These are phyloP conservation scores for Falco rusticolus DNA, from an alignment of 2,797 vertebrate species.

Conservation along the genomic window DNA sequence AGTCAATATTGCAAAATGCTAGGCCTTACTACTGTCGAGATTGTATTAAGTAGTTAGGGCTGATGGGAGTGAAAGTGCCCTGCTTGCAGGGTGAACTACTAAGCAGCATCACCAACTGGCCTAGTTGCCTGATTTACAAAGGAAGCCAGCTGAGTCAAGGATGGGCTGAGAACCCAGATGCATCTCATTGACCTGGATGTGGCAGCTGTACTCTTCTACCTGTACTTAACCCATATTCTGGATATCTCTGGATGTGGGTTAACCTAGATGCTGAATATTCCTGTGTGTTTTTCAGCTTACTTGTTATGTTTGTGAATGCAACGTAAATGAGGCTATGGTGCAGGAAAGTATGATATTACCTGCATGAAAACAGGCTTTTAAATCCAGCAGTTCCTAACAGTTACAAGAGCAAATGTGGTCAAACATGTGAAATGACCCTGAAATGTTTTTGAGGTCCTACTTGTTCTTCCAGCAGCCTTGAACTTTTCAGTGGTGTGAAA, in stretches of 20 bases:
- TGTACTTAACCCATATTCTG: conserved; percentile 45
- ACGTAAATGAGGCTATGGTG: neutral
- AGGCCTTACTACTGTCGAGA: neutral
- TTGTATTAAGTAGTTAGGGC: neutral
- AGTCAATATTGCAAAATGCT: neutral
- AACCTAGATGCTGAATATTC: neutral
- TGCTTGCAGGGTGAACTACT: neutral
- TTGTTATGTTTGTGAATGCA: neutral
- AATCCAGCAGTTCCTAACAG: neutral
- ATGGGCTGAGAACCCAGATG: conserved; percentile 52
- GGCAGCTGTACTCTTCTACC: conserved; percentile 33
- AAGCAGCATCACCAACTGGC: conserved; percentile 13
- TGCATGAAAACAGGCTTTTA: neutral
- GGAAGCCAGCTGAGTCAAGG: conserved; percentile 17
- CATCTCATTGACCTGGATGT: conserved; percentile 72
- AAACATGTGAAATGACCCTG: neutral
- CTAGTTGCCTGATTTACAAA: conserved; percentile 18
- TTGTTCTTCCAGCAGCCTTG: neutral
- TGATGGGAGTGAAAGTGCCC: neutral
- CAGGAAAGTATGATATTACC: neutral
- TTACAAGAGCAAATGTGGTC: neutral
- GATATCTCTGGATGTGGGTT: conserved; percentile 19
- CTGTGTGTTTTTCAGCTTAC: neutral
- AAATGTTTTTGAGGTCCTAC: neutral
- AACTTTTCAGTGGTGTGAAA: neutral